phyloP scores from a whole-genome alignment of 2,113 vertebrate genomes.

The Rhinolophus sinicus region DNA sequence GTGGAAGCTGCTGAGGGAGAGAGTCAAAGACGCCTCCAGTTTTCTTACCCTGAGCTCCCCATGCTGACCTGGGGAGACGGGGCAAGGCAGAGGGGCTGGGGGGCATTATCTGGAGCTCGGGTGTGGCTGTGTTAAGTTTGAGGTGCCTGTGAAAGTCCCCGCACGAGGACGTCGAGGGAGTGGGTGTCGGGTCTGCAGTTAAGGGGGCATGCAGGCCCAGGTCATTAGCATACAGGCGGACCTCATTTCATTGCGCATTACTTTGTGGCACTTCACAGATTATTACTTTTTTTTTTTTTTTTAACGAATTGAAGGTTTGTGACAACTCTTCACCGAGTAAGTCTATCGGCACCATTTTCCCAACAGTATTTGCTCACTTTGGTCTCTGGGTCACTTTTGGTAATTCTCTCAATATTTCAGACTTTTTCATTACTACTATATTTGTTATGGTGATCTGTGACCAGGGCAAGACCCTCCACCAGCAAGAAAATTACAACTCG shows the following conservation, averaged over 20 bases:
- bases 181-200: not conserved
- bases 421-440: not conserved
- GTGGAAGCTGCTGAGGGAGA: not conserved
- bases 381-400: not conserved
- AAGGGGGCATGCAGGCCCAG: too few species aligned
- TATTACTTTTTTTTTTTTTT: not conserved
- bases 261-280: not conserved
- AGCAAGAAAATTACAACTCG: not conserved
- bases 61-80: not conserved
- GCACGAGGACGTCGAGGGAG: fast-evolving
- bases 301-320: not conserved
- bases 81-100: not conserved
- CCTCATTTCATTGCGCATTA: not conserved
- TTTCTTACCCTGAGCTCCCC: too few species aligned
- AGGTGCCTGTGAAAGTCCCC: not conserved
- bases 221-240: not conserved
- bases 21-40: not conserved
- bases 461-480: not conserved
- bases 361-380: too few species aligned
- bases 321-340: not conserved
- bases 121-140: not conserved
- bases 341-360: not conserved
- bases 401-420: not conserved
- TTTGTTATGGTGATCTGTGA: not conserved
- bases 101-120: not conserved